Percentiles rank a stretch among this genome's conserved stretches.
phyloP scores from a whole-genome alignment of 2,113 vertebrate species.

The Falcunculus frontatus region DNA sequence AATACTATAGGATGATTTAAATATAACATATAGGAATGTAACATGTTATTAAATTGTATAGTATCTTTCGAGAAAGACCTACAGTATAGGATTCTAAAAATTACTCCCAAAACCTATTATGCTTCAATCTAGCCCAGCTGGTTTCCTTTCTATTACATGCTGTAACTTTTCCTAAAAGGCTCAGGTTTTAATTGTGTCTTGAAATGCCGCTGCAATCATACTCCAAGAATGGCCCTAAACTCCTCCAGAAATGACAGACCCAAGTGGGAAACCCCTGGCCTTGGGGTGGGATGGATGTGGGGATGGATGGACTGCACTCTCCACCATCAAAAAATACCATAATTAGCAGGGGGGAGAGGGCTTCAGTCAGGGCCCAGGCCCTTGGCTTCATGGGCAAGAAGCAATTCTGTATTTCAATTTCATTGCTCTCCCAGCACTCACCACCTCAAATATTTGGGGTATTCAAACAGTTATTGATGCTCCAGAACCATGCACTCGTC shows the following conservation, averaged over 20 bases:
- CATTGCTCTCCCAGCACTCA: not conserved
- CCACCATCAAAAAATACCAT: not conserved
- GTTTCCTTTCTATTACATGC: not conserved
- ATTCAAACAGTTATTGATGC: not conserved
- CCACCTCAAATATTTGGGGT: not conserved
- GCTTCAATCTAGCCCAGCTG: conserved; percentile 3
- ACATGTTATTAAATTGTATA: conserved; percentile 25
- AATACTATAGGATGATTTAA: conserved; percentile 34
- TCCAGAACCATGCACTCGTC: not conserved
- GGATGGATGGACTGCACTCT: not conserved
- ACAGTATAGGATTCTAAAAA: conserved; percentile 26
- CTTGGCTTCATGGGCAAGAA: not conserved
- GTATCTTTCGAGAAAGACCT: conserved; percentile 45
- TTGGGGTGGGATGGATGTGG: not conserved
- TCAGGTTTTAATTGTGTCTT: not conserved
- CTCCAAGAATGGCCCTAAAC: not conserved
- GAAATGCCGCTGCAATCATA: not conserved
- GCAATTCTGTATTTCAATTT: not conserved
- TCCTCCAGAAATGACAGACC: not conserved
- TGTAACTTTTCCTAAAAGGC: conserved; percentile 8
- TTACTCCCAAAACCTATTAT: conserved; percentile 1
- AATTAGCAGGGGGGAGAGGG: not conserved
- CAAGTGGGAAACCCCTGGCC: not conserved
- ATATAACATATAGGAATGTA: conserved; percentile 4
- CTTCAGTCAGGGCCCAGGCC: not conserved